These are phyloP conservation scores for Iphiclides podalirius DNA, from an alignment of 2,888 invertebrate species.

Conservation along the genomic window DNA sequence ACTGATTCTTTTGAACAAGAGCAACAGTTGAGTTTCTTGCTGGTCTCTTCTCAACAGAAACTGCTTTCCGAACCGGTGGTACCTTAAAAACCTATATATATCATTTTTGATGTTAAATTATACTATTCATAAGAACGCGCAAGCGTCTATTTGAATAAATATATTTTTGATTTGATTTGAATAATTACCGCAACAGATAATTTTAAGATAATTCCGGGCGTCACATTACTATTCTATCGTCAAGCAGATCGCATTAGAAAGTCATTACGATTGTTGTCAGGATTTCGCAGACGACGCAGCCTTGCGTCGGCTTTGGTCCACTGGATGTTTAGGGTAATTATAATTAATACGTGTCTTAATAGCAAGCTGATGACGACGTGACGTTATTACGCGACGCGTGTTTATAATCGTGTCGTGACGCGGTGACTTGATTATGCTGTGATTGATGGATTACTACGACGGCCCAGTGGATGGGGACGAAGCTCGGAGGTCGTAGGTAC, in stretches of 20 bases:
- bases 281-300: constrained; percentile 10
- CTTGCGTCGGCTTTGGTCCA: constrained; percentile 20
- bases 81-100: no score
- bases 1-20: no score
- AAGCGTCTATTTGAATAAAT: no score
- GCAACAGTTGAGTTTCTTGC: no score
- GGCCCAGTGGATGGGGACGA: neutral
- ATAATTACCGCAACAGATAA: no score
- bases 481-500: neutral
- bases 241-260: neutral
- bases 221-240: neutral
- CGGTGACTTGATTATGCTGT: constrained; percentile 24
- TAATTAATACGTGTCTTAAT: constrained; percentile 39
- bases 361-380: constrained; percentile 31
- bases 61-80: no score
- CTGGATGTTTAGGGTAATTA: constrained; percentile 29
- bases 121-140: no score
- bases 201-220: no score
- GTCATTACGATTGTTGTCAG: constrained; percentile 3
- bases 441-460: neutral
- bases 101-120: no score
- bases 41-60: no score
- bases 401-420: no score
- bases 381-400: constrained; percentile 22
- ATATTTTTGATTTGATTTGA: no score